Base-by-base conservation (phyloP, 2,113 vertebrate species). In the Pitta sordida region DNA sequence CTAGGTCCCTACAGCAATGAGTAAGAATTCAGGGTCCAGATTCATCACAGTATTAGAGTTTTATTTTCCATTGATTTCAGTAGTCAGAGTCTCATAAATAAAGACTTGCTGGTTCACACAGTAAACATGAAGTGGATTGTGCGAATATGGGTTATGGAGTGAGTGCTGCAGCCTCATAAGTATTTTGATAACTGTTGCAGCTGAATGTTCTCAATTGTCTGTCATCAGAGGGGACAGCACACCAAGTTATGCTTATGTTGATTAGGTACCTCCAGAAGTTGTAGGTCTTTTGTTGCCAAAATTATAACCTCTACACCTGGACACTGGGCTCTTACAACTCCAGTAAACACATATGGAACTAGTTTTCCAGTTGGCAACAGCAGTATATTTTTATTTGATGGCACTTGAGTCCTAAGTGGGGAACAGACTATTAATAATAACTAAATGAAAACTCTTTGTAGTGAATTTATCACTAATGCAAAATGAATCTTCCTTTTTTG, bases 381-480 rank as follows among this genome's bases (percentile, higher is more conserved):
- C 55, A 80, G 26, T 59, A 64, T 88, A 48, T 69, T 86, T 97
- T 92, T 86, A 86, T 93, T 91, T 81, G 62, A 86, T 90, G 51
- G 52, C 63, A 90, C 56, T 87, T 90, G 74, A 95, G 29, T 90
- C 74, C 55, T 77, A 74, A 69, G 60, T 88, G 77, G 36, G 23
- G 55, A 88, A 86, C 77, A 64, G 58, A 29, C 62, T 93, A 13
- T 90, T 90, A 90, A 86, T 93, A 94, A 91, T 85, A 91, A 77
- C 59, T 91, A 89, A 32, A 58, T 92, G 86, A 95, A 95, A 86
- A 87, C 85, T 75, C 75, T 90, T 49, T 73, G 30, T 84, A 59
- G 37, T 4, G 10, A 82, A 86, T 86, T 87, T 91, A 75, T 93
- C 4, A 30, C 56, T 85, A 89, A 89, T 64, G n/a, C 51, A 87